phyloP scores from a whole-genome alignment of 2,888 invertebrate species.

The Buathra laborator region DNA sequence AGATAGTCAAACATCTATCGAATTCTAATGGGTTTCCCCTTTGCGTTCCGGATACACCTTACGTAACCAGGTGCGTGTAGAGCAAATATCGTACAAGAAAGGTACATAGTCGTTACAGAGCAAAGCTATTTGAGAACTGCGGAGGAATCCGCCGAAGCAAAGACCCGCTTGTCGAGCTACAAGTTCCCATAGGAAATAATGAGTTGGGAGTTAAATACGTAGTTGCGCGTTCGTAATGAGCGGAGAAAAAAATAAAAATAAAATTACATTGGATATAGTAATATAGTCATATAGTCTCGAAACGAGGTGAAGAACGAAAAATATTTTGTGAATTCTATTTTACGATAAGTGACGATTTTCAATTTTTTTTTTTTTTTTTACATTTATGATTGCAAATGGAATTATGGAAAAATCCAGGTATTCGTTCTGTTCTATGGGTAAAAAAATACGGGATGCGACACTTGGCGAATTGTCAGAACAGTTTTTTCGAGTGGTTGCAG shows the following conservation, averaged over 20 bases:
- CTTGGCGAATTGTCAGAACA: not conserved
- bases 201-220: not conserved
- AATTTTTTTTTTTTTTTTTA: not conserved
- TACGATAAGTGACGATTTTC: not conserved
- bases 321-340: not conserved
- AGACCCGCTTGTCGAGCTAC: not conserved
- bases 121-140: not conserved
- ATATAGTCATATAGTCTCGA: too few species aligned
- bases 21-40: conserved; percentile 39
- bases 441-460: not conserved
- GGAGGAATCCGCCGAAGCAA: not conserved
- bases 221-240: too few species aligned
- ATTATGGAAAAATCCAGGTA: not conserved
- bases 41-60: conserved; percentile 9
- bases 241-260: too few species aligned
- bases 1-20: conserved; percentile 32
- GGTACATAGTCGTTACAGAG: not conserved
- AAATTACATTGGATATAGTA: too few species aligned
- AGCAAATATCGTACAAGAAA: not conserved
- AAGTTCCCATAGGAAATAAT: not conserved
- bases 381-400: not conserved
- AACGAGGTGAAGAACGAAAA: too few species aligned
- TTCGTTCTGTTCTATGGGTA: not conserved
- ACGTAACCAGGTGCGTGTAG: not conserved
- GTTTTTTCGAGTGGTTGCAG: too few species aligned